Evolutionary conservation across 2,888 invertebrate species (phyloP), one percentile per base, ranked within the genome.

Genomic region (Zele albiditarsus): DNA sequence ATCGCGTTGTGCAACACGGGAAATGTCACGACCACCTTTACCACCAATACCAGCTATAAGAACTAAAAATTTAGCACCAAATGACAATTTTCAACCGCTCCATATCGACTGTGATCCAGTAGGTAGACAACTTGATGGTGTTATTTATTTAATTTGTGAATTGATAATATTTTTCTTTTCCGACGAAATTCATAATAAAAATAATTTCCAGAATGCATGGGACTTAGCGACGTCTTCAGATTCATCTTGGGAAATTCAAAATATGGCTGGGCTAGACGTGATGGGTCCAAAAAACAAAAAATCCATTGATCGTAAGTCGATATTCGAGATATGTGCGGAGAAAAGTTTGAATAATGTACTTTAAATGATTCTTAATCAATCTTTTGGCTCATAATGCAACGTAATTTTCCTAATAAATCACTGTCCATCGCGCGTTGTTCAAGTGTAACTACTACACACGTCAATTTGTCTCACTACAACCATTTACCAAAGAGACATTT

Each of bases 81-180:
- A 42, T 62, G 38, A 62, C n/a, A 49, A 58, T 20, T 68, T 71
- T 33, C 46, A 75, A 72, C 71, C 75, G 16, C 71, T 75, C 38
- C 75, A 75, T 31, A 68, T 75, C n/a, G 75, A 75, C 84, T 92
- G 95, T 77, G 94, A 94, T 90, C 92, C 93, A 84, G 95, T 95
- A 91, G 91, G 91, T 91, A 85, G 31, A 14, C 12, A 5, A 57
- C 12, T 53, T 20, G 53, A n/a, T 23, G 4, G 20, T 76, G 10
- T 4, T 20, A 16, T 42, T 71, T 57, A 71, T 58, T 33, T 33
- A 16, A 71, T 78, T 3, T 31, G 14, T 62, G 8, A 49, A 23
- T 63, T 28, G 23, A 38, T 38, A 12, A 12, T 38, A 2, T 38
- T 38, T 12, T 38, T 12, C 12, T 31, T n/a, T 20, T 20, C n/a